Conservation (phyloP, 2,888 invertebrate species). For the Panorpa germanica region DNA sequence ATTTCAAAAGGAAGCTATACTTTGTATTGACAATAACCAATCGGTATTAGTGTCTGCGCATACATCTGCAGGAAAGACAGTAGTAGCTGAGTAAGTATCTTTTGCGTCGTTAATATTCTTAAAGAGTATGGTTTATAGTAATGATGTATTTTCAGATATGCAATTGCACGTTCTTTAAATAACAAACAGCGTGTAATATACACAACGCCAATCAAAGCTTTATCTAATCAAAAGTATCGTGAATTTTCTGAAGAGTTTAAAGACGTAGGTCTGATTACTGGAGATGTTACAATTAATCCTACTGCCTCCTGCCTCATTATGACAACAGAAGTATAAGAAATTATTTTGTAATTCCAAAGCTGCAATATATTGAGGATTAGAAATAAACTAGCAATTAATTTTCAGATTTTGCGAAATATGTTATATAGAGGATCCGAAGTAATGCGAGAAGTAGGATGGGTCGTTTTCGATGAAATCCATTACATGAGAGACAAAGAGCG, state of each 20-base stretch:
- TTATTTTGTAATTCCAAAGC: conserved; percentile 21
- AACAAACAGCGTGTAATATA: conserved; percentile 97
- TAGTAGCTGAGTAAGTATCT: conserved; percentile 81
- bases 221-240: conserved; percentile 97
- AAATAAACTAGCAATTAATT: conserved; percentile 9
- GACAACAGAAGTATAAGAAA: conserved; percentile 96
- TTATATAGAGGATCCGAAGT: conserved; percentile 95
- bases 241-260: conserved; percentile 94
- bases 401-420: conserved; percentile 91
- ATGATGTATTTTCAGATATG: conserved; percentile 40
- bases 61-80: conserved; percentile 98
- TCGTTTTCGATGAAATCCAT: conserved; percentile 98
- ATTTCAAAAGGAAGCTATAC: conserved; percentile 92
- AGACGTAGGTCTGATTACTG: conserved; percentile 96
- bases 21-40: conserved; percentile 94
- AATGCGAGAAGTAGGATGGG: conserved; percentile 99
- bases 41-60: conserved; percentile 98
- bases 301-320: conserved; percentile 95
- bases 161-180: conserved; percentile 83
- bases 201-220: conserved; percentile 97
- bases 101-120: conserved; percentile 1
- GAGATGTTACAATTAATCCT: conserved; percentile 98
- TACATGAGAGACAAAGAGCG: conserved; percentile 99
- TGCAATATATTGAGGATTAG: background rate
- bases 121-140: conserved; percentile 9